Conservation (phyloP, 2,113 vertebrate species). For the Epinephelus lanceolatus region DNA sequence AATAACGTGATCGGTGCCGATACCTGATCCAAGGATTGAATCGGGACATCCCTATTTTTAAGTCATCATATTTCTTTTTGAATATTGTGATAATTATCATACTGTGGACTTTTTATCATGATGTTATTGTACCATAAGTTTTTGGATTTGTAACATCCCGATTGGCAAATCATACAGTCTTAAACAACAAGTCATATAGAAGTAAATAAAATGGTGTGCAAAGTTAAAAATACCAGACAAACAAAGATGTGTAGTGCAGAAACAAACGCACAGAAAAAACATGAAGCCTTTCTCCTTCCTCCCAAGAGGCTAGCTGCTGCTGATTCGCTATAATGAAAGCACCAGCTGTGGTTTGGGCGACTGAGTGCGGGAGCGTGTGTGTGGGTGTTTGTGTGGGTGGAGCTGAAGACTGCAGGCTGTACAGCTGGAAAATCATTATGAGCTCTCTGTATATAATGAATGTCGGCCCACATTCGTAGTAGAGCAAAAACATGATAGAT, state of each 20-base stretch:
- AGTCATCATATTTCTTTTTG: too few species aligned
- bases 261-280: not conserved
- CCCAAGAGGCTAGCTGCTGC: conserved; percentile 47
- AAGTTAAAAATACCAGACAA: not conserved
- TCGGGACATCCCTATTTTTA: too few species aligned
- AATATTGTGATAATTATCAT: too few species aligned
- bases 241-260: not conserved
- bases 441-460: conserved; percentile 51
- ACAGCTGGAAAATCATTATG: conserved; percentile 66
- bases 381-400: conserved; percentile 32
- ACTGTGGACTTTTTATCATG: too few species aligned
- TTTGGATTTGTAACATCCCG: too few species aligned
- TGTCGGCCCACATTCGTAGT: conserved; percentile 24
- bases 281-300: conserved; percentile 20
- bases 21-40: too few species aligned
- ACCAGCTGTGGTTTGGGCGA: conserved; percentile 47
- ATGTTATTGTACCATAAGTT: too few species aligned
- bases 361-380: not conserved
- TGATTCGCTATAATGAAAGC: conserved; percentile 53
- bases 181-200: not conserved
- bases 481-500: conserved; percentile 10
- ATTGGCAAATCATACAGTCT: not conserved
- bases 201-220: not conserved
- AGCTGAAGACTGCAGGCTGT: conserved; percentile 58
- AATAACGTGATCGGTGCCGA: too few species aligned